Percentiles rank a stretch among this genome's conserved stretches.
Evolutionary conservation across 1,140 invertebrate genomes (phyloP).

Genomic region (Papilio helenus): DNA sequence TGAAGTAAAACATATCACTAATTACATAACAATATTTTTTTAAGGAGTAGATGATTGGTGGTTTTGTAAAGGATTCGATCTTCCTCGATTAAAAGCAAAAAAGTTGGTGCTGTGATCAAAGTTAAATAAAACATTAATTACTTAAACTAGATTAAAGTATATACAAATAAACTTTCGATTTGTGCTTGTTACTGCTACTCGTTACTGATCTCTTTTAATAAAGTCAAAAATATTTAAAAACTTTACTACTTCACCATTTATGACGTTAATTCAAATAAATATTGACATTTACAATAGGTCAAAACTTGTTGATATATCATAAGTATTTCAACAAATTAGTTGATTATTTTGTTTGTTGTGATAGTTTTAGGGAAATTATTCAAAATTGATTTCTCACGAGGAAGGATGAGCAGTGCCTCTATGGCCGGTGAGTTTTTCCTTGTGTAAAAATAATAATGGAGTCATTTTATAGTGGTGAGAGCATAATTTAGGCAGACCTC

Average conservation of each 20-base stretch:
- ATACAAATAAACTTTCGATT: background rate
- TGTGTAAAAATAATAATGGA: background rate
- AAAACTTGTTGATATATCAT: conserved; percentile 2
- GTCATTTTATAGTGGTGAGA: background rate
- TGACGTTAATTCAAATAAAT: conserved; percentile 11
- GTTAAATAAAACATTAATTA: background rate
- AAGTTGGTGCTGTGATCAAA: background rate
- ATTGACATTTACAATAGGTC: conserved; percentile 7
- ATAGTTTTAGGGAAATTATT: conserved; percentile 44
- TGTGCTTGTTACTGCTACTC: background rate
- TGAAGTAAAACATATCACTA: too few relatives aligned
- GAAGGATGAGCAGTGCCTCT: conserved; percentile 78
- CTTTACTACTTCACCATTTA: background rate
- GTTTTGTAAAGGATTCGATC: background rate
- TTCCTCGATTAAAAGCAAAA: background rate
- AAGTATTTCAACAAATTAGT: background rate
- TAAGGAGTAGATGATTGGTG: too few relatives aligned
- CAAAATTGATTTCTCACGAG: conserved; percentile 79
- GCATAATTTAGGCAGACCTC: background rate
- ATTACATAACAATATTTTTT: too few relatives aligned
- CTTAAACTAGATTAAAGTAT: background rate
- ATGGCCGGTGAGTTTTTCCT: conserved; percentile 70
- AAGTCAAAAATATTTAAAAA: background rate
- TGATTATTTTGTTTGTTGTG: conserved; percentile 17
- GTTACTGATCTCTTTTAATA: conserved; percentile 5